A percentile compares a stretch with the other conserved stretches of the same genome.
Evolutionary conservation across 2,797 vertebrate species (phyloP).

Genomic region (Spinus pinus): DNA sequence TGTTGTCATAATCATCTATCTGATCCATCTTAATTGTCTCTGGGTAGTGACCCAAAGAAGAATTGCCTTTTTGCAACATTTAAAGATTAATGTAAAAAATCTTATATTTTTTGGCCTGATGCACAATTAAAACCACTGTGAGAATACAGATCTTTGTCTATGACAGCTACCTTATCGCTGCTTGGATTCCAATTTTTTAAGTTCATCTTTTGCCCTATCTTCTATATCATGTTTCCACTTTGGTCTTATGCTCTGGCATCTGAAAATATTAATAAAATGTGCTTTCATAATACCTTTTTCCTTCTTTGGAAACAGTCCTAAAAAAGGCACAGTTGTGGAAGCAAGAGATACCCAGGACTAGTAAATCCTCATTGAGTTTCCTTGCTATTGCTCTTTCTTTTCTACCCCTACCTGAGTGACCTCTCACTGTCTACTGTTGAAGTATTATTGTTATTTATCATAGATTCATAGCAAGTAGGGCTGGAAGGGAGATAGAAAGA

Average conservation of each 20-base stretch:
- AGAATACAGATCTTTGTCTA: neutral
- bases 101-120: neutral
- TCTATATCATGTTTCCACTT: neutral
- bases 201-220: neutral
- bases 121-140: neutral
- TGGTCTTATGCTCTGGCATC: neutral
- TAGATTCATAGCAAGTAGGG: slow-evolving; percentile 15
- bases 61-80: neutral
- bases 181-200: neutral
- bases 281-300: neutral
- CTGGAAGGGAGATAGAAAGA: neutral
- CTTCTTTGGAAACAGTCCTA: neutral
- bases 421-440: neutral
- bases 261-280: neutral
- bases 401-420: neutral
- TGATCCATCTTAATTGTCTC: neutral
- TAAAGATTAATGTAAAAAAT: neutral
- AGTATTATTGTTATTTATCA: neutral
- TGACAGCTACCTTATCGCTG: neutral
- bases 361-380: neutral
- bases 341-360: neutral
- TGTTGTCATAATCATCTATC: neutral
- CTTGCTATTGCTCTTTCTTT: neutral
- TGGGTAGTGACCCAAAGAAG: neutral
- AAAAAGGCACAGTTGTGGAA: neutral